A percentile compares a stretch with the other conserved stretches of the same genome.
These are phyloP conservation scores for Meloidogyne exigua DNA, from an alignment of 1,140 invertebrate species.

Conservation along the genomic window DNA sequence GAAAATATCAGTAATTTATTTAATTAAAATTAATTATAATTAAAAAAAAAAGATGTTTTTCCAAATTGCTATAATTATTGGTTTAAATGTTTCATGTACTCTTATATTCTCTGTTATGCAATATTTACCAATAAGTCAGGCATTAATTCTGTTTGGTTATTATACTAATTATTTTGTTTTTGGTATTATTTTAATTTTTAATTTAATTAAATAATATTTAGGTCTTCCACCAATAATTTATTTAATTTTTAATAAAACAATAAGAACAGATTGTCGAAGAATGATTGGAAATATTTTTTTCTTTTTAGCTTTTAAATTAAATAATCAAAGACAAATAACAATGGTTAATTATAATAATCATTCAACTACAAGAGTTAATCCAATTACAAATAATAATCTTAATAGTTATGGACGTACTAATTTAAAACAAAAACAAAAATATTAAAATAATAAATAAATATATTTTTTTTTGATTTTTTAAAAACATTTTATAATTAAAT, in stretches of 20 bases:
- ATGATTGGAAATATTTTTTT: slow-evolving; percentile 1
- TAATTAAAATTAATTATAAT: neutral
- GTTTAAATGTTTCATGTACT: slow-evolving; percentile 3
- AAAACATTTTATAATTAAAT: no score
- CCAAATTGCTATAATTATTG: slow-evolving; percentile 18
- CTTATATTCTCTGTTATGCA: neutral
- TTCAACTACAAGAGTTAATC: neutral
- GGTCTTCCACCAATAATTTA: slow-evolving; percentile 7
- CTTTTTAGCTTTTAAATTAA: neutral
- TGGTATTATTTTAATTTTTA: neutral
- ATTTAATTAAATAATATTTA: neutral
- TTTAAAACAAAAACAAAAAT: neutral
- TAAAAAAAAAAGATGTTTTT: slow-evolving; percentile 9
- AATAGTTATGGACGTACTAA: neutral
- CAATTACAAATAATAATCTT: neutral
- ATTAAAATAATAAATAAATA: no score
- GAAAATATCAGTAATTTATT: neutral
- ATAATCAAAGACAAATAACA: neutral
- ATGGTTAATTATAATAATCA: neutral
- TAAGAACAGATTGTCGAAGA: slow-evolving; percentile 1
- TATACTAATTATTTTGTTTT: neutral
- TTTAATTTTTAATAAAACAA: slow-evolving; percentile 6
- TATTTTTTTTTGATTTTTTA: no score
- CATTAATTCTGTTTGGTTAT: neutral
- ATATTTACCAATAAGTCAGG: neutral